phyloP scores from a whole-genome alignment of 2,797 vertebrate species.

The Malurus leucopterus region DNA sequence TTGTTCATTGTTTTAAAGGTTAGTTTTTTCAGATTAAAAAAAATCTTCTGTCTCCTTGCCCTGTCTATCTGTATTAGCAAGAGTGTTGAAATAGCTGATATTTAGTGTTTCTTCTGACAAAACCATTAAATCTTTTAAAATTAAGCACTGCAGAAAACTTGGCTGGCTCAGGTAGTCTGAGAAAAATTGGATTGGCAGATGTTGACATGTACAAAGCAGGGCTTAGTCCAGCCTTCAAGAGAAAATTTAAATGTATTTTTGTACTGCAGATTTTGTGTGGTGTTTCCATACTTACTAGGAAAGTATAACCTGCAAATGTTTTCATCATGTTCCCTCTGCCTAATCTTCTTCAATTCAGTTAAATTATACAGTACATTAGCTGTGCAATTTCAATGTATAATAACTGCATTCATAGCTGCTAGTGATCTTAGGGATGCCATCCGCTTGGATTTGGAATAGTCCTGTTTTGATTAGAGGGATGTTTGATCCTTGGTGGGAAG shows the following conservation, averaged over 20 bases:
- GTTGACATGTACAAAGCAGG: neutral
- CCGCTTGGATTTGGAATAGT: neutral
- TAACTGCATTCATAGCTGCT: neutral
- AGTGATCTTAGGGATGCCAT: neutral
- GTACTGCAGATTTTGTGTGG: neutral
- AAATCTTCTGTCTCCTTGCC: neutral
- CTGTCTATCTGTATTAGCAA: neutral
- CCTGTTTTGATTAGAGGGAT: neutral
- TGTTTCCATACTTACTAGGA: neutral
- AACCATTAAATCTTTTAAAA: neutral
- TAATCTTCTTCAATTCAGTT: neutral
- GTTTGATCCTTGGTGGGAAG: neutral
- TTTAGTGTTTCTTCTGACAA: neutral
- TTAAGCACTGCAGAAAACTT: neutral
- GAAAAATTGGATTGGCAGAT: neutral
- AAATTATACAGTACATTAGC: conserved; percentile 27
- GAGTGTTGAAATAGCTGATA: neutral
- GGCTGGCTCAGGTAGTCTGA: neutral
- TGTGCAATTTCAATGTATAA: neutral
- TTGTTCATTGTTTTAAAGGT: neutral
- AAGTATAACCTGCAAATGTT: neutral
- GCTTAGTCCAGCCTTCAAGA: neutral
- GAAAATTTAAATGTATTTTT: neutral
- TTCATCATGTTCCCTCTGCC: neutral
- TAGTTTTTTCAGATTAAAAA: neutral